These are phyloP conservation scores for Saturnia japonica DNA, from an alignment of 2,888 invertebrate genomes.

Conservation along the genomic window DNA sequence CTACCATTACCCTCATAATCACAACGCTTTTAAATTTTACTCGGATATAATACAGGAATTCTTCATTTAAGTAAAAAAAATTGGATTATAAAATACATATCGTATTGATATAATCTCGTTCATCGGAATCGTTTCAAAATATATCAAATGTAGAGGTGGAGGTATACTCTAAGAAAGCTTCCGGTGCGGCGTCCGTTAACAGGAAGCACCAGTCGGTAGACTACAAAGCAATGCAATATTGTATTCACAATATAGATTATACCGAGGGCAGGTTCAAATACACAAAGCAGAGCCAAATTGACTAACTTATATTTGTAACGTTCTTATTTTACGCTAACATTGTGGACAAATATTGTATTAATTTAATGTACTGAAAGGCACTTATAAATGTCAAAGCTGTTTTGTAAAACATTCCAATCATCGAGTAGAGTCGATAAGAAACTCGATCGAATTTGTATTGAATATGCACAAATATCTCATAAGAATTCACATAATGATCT, in stretches of 20 bases:
- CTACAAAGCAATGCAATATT: slow-evolving; percentile 26
- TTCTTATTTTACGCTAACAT: not conserved
- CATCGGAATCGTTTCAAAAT: not conserved
- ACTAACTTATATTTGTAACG: not conserved
- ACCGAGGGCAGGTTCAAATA: slow-evolving; percentile 4
- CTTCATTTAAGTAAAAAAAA: no score
- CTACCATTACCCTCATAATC: no score
- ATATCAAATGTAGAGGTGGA: not conserved
- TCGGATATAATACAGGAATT: no score
- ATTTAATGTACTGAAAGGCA: no score
- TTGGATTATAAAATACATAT: not conserved
- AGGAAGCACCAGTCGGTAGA: slow-evolving; percentile 28
- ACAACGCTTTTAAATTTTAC: no score
- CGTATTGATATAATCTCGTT: slow-evolving; percentile 6
- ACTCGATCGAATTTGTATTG: no score
- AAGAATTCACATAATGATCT: no score
- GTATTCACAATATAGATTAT: slow-evolving; percentile 14
- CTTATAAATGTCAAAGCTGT: no score
- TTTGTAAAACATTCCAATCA: no score
- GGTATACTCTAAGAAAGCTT: slow-evolving; percentile 28
- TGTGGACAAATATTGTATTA: no score
- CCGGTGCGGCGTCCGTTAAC: slow-evolving; percentile 27
- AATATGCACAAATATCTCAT: no score
- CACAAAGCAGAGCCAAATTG: not conserved
- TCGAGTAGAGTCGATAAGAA: no score